phyloP scores from a whole-genome alignment of 1,140 invertebrate genomes.

The Hesperophylax magnus region DNA sequence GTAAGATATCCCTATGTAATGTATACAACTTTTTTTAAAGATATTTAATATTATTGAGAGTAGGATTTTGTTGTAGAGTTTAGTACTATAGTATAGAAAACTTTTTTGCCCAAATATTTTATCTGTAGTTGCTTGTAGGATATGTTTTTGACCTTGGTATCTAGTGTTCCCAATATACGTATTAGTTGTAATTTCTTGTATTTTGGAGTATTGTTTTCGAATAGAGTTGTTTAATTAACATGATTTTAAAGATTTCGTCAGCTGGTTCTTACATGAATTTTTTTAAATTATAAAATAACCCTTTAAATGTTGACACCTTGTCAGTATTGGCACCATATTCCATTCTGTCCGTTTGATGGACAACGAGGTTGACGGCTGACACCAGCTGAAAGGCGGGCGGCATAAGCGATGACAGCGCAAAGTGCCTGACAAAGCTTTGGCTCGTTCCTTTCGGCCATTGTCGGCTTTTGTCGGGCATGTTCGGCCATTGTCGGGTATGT shows the following conservation, averaged over 20 bases:
- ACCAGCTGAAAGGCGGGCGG: constrained; percentile 12
- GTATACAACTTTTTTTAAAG: too few relatives aligned
- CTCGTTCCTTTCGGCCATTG: constrained; percentile 29
- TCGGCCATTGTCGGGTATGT: background rate
- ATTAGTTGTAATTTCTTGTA: too few relatives aligned
- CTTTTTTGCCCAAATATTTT: too few relatives aligned
- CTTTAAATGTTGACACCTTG: background rate
- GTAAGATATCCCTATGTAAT: too few relatives aligned
- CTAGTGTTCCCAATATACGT: too few relatives aligned
- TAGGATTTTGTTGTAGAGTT: too few relatives aligned
- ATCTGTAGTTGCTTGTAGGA: too few relatives aligned
- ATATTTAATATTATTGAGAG: too few relatives aligned
- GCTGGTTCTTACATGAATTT: background rate
- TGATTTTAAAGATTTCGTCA: background rate
- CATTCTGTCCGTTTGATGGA: background rate
- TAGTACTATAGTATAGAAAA: too few relatives aligned
- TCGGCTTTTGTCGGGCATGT: background rate
- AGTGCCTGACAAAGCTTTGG: constrained; percentile 7
- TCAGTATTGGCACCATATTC: background rate
- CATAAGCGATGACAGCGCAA: constrained; percentile 5
- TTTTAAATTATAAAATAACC: background rate
- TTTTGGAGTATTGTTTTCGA: too few relatives aligned
- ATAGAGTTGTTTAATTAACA: too few relatives aligned
- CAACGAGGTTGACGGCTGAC: constrained; percentile 5
- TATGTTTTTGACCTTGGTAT: too few relatives aligned